Evolutionary conservation across 1,140 invertebrate species (phyloP).

Genomic region (Pseudomyrmex pallidus): DNA sequence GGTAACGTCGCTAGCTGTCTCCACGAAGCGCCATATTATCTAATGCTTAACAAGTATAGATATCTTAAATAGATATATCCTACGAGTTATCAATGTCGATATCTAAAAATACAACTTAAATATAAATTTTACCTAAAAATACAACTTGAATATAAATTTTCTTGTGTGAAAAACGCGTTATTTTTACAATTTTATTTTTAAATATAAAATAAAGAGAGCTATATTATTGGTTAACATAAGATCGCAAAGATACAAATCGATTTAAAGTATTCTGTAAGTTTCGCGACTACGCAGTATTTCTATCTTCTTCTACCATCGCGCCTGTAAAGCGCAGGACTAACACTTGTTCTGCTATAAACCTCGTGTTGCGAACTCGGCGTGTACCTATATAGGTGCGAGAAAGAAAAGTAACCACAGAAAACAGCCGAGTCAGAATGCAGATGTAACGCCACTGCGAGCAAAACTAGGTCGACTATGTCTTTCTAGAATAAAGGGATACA

Average conservation of each 20-base stretch:
- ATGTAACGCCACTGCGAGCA: slow-evolving; percentile 4
- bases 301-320: not conserved
- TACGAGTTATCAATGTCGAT: no score
- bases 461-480: slow-evolving; percentile 49
- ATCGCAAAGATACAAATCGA: slow-evolving; percentile 4
- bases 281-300: not conserved
- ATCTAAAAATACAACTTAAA: no score
- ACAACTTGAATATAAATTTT: no score
- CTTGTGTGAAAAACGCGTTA: no score
- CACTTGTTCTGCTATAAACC: slow-evolving; percentile 17
- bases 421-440: slow-evolving; percentile 30
- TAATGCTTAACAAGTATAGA: not conserved
- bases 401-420: slow-evolving; percentile 20
- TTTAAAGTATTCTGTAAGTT: slow-evolving; percentile 25
- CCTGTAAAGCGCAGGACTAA: slow-evolving; percentile 17
- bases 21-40: not conserved
- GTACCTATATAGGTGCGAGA: not conserved
- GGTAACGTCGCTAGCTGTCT: not conserved
- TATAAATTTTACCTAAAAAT: no score
- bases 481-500: slow-evolving; percentile 21
- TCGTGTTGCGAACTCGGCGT: not conserved
- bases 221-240: not conserved
- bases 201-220: no score
- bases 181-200: no score
- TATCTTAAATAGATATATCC: not conserved